Conservation (phyloP, 2,888 invertebrate genomes). For the Platycheirus albimanus region DNA sequence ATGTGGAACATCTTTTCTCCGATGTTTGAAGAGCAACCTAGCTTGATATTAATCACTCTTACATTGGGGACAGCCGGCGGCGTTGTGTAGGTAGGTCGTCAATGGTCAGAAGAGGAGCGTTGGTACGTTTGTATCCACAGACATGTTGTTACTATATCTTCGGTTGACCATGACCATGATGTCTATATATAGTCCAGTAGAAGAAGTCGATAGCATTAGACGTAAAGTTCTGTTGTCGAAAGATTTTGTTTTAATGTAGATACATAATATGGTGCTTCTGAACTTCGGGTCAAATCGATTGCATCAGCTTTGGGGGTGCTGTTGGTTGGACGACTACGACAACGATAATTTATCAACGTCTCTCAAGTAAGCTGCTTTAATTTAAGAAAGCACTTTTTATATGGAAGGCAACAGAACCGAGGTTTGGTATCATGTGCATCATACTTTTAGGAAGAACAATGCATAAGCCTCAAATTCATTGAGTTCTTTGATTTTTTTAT, state of each 20-base stretch:
- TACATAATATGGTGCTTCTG: background rate
- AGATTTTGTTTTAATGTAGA: background rate
- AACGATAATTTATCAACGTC: conserved; percentile 30
- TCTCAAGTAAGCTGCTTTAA: conserved; percentile 20
- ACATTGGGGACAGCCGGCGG: conserved; percentile 24
- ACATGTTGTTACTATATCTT: conserved; percentile 7
- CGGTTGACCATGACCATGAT: conserved; percentile 2
- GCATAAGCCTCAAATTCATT: conserved; percentile 29
- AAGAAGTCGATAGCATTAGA: background rate
- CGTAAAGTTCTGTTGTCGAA: background rate
- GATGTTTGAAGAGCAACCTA: conserved; percentile 30
- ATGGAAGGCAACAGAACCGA: background rate
- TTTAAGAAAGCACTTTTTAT: conserved; percentile 13
- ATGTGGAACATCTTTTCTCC: conserved; percentile 60
- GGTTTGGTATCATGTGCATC: conserved; percentile 10
- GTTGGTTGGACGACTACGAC: conserved; percentile 9
- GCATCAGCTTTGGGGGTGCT: conserved; percentile 24
- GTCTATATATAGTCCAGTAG: conserved; percentile 5
- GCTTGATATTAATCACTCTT: conserved; percentile 62
- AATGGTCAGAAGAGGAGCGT: background rate
- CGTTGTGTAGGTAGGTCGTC: conserved; percentile 1
- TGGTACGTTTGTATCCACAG: conserved; percentile 32
- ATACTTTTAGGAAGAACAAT: conserved; percentile 14
- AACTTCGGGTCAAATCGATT: conserved; percentile 24
- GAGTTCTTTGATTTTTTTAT: conserved; percentile 24